phyloP scores from a whole-genome alignment of 2,797 vertebrate genomes.

The Epinephelus malabaricus region DNA sequence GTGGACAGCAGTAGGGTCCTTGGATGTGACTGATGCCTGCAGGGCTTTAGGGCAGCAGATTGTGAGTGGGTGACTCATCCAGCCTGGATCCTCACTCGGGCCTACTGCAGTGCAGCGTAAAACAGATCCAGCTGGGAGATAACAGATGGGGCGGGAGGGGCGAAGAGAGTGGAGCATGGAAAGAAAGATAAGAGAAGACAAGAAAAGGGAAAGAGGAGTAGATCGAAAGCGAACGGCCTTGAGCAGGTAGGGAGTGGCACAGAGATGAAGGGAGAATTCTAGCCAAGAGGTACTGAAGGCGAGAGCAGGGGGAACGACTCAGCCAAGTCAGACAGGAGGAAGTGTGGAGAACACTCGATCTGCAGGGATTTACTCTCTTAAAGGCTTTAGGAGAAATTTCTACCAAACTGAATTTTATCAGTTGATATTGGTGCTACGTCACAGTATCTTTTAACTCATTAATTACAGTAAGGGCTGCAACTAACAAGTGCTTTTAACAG shows the following conservation, averaged over 20 bases:
- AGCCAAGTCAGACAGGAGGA: slow-evolving; percentile 28
- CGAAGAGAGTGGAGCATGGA: slow-evolving; percentile 44
- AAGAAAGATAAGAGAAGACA: slow-evolving; percentile 31
- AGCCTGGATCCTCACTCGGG: slow-evolving; percentile 66
- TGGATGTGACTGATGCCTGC: slow-evolving; percentile 63
- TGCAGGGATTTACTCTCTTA: slow-evolving; percentile 26
- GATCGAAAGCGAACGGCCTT: slow-evolving; percentile 28
- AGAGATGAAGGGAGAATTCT: slow-evolving; percentile 29
- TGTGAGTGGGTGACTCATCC: slow-evolving; percentile 81
- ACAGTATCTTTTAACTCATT: not conserved
- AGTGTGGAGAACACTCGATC: slow-evolving; percentile 18
- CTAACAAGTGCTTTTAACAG: not conserved
- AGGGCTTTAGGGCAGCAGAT: slow-evolving; percentile 77
- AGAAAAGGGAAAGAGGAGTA: slow-evolving; percentile 12
- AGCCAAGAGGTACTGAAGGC: slow-evolving; percentile 26
- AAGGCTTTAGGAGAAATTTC: slow-evolving; percentile 13
- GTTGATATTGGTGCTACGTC: not conserved
- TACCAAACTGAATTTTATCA: slow-evolving; percentile 8
- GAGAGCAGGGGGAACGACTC: slow-evolving; percentile 16
- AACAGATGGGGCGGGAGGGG: slow-evolving; percentile 71
- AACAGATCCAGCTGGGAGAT: slow-evolving; percentile 81
- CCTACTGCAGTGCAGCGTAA: slow-evolving; percentile 79
- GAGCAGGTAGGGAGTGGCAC: slow-evolving; percentile 42
- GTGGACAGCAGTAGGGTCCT: slow-evolving; percentile 53
- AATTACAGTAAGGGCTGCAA: not conserved